Conservation (phyloP, 1,140 invertebrate species). For the Eriocheir sinensis region DNA sequence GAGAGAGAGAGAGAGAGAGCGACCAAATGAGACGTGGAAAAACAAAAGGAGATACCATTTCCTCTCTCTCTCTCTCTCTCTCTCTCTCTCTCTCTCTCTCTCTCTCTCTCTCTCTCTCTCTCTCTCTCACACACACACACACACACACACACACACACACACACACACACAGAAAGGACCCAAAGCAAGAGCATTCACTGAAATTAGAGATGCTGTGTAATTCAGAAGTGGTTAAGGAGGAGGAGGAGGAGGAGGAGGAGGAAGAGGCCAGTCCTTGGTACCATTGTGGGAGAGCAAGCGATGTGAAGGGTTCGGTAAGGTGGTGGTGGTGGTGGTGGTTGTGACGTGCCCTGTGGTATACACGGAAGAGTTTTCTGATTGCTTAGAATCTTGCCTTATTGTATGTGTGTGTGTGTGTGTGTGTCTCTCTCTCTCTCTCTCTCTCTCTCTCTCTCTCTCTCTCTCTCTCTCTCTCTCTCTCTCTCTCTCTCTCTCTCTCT, state of each 20-base stretch:
- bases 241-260: slow-evolving; percentile 19
- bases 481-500: slow-evolving; percentile 2
- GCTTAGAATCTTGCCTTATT: background rate
- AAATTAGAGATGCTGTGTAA: background rate
- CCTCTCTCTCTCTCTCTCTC: background rate
- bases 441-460: background rate
- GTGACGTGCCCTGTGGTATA: slow-evolving; percentile 5
- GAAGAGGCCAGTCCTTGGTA: background rate
- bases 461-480: slow-evolving; percentile 11
- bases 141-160: too few relatives aligned
- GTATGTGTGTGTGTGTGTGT: background rate
- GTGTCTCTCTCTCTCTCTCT: too few relatives aligned
- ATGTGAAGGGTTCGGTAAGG: background rate
- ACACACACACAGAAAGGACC: background rate
- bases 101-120: slow-evolving; percentile 6
- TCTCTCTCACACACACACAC: background rate
- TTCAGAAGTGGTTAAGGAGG: background rate
- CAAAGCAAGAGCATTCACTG: background rate
- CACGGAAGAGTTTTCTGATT: background rate
- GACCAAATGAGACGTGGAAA: background rate
- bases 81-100: slow-evolving; percentile 22
- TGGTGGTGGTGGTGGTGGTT: background rate
- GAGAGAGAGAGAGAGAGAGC: background rate
- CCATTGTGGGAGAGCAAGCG: background rate
- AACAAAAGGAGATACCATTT: background rate